Evolutionary conservation across 2,113 vertebrate genomes (phyloP).

Genomic region (Charina bottae): DNA sequence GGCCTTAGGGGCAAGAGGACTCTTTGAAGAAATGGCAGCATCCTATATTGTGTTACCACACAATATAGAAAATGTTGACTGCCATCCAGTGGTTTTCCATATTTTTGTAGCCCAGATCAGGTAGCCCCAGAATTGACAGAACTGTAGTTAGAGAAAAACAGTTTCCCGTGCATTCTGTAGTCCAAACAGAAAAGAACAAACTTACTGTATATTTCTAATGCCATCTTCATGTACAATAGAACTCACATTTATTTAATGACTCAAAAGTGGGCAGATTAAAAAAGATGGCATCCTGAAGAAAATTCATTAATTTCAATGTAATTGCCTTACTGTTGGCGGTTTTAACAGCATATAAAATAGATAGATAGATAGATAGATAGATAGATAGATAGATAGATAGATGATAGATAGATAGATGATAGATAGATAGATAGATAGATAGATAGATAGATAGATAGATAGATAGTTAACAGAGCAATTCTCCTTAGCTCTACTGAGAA

Average conservation of each 20-base stretch:
- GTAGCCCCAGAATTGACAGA: constrained; percentile 34
- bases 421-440: background rate
- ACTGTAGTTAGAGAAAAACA: constrained; percentile 60
- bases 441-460: background rate
- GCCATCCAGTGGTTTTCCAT: too few species aligned
- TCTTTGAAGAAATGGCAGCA: constrained; percentile 63
- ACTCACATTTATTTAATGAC: constrained; percentile 56
- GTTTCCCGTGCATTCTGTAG: background rate
- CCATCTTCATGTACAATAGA: constrained; percentile 68
- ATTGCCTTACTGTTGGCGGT: background rate
- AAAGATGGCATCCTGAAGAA: constrained; percentile 10
- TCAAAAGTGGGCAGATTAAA: background rate
- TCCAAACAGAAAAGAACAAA: constrained; percentile 64
- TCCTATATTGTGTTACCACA: constrained; percentile 32
- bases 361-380: background rate
- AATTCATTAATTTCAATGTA: background rate
- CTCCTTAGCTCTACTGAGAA: background rate
- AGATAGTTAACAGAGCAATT: background rate
- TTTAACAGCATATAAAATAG: too few species aligned
- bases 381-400: background rate
- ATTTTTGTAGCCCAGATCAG: too few species aligned
- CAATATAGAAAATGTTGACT: too few species aligned
- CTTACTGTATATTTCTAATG: constrained; percentile 64
- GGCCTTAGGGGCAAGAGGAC: constrained; percentile 49
- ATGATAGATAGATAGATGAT: too few species aligned